A percentile compares a stretch with the other conserved stretches of the same genome.
phyloP scores from a whole-genome alignment of 2,113 vertebrate species.

The Gavia stellata region DNA sequence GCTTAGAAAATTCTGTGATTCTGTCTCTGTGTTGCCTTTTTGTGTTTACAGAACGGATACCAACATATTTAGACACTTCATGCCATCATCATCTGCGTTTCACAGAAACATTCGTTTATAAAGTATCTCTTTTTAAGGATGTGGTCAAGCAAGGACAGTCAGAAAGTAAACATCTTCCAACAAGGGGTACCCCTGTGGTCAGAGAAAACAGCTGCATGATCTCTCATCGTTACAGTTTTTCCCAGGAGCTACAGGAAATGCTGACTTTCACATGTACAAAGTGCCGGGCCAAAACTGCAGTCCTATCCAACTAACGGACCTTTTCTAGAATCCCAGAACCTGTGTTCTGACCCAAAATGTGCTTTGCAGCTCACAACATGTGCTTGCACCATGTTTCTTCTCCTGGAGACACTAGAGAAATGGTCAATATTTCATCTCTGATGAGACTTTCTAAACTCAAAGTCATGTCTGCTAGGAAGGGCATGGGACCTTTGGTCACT shows the following conservation, averaged over 20 bases:
- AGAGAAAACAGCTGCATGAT: not conserved
- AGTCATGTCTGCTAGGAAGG: not conserved
- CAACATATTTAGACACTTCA: not conserved
- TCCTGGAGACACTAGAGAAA: not conserved
- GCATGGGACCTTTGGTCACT: not conserved
- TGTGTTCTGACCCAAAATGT: not conserved
- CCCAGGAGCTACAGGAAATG: not conserved
- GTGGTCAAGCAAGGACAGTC: not conserved
- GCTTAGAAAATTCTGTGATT: not conserved
- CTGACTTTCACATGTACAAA: not conserved
- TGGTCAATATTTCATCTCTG: not conserved
- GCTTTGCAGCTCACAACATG: not conserved
- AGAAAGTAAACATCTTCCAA: not conserved
- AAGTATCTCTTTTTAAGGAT: not conserved
- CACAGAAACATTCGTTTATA: not conserved
- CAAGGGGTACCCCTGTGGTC: too few species aligned
- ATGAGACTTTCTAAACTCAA: not conserved
- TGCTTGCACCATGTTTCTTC: not conserved
- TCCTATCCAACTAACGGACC: not conserved
- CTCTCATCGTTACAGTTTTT: rapidly evolving
- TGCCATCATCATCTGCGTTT: not conserved
- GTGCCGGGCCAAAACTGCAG: not conserved
- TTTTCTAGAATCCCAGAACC: not conserved
- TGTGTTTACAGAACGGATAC: not conserved
- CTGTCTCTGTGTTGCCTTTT: not conserved